phyloP scores from a whole-genome alignment of 2,113 vertebrate species.

The Grammomys dolichurus region DNA sequence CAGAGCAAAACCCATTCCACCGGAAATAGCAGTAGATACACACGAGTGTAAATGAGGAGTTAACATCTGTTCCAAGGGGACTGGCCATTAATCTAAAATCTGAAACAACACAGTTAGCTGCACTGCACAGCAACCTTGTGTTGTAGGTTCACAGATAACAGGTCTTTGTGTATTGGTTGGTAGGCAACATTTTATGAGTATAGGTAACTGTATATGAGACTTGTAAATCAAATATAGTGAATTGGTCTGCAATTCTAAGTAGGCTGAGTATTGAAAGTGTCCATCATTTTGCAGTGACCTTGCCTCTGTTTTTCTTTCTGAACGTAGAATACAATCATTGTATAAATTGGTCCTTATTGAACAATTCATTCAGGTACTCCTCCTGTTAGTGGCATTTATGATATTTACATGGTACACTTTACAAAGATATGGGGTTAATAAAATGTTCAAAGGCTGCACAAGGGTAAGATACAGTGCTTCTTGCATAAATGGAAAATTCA shows the following conservation, averaged over 20 bases:
- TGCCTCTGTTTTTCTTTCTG: conserved; percentile 16
- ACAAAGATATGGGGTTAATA: neutral
- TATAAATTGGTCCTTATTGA: neutral
- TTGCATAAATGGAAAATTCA: conserved; percentile 23
- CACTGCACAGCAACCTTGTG: conserved; percentile 70
- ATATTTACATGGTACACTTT: neutral
- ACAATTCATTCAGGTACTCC: neutral
- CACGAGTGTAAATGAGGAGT: conserved; percentile 80
- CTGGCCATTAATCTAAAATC: conserved; percentile 85
- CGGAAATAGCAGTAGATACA: conserved; percentile 82
- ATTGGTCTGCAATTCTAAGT: conserved; percentile 75
- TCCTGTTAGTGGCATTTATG: conserved; percentile 6
- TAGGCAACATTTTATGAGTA: conserved; percentile 82
- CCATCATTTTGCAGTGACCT: conserved; percentile 74
- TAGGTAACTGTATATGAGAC: conserved; percentile 75
- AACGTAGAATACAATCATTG: neutral
- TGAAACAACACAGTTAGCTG: conserved; percentile 74
- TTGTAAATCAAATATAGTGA: conserved; percentile 77
- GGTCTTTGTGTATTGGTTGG: conserved; percentile 72
- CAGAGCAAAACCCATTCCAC: conserved; percentile 81
- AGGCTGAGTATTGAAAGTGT: conserved; percentile 79
- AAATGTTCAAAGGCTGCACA: neutral
- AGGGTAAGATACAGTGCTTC: neutral
- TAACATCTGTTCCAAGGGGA: conserved; percentile 86
- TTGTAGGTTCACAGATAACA: conserved; percentile 77